phyloP scores from a whole-genome alignment of 2,797 vertebrate species.

The Spea hammondii region DNA sequence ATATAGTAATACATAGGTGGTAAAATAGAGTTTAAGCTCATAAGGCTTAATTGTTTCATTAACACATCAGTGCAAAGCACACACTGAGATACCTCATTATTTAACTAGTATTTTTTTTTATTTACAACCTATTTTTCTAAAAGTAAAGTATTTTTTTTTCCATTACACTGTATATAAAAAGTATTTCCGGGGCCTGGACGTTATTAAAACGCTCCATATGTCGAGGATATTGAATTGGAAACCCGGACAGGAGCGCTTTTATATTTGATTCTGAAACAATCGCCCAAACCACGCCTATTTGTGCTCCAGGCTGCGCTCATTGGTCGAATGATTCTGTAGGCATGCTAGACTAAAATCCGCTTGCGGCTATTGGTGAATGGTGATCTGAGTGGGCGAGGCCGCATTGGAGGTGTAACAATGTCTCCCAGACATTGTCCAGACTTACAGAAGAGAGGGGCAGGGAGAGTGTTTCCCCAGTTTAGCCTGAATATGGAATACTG shows the following conservation, averaged over 20 bases:
- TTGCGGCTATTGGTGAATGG: slow-evolving; percentile 4
- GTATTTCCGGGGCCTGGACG: neutral
- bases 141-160: neutral
- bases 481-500: neutral
- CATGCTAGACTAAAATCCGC: neutral
- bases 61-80: too few relatives aligned
- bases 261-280: neutral
- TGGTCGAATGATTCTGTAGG: neutral
- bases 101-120: too few relatives aligned
- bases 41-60: too few relatives aligned
- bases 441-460: slow-evolving; percentile 4
- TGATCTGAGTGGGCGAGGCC: neutral
- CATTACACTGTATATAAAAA: neutral
- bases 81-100: too few relatives aligned
- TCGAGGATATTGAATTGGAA: neutral
- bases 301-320: neutral
- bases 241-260: neutral
- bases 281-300: neutral
- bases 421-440: slow-evolving; percentile 39
- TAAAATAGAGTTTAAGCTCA: too few relatives aligned
- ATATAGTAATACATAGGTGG: too few relatives aligned
- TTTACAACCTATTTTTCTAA: too few relatives aligned
- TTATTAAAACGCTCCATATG: slow-evolving; percentile 3
- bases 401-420: slow-evolving; percentile 10
- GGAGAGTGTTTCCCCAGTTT: neutral